Evolutionary conservation across 1,140 invertebrate genomes (phyloP).

Genomic region (Zophobas atratus): DNA sequence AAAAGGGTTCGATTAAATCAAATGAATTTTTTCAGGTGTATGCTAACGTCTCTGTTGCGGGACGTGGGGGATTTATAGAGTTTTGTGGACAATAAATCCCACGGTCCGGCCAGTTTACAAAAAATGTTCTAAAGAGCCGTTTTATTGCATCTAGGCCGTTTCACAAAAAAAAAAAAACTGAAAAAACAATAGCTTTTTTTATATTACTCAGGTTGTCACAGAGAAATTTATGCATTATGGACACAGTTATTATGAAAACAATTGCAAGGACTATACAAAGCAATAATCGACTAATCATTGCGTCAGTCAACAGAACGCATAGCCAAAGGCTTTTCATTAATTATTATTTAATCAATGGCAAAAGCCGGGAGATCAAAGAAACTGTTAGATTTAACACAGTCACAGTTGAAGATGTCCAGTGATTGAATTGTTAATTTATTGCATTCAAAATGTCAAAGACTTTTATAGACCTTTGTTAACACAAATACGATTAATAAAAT

Average conservation of each 20-base stretch:
- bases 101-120: neutral
- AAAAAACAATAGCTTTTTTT: too few relatives aligned
- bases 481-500: too few relatives aligned
- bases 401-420: too few relatives aligned
- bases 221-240: too few relatives aligned
- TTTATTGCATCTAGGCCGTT: neutral
- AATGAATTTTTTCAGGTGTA: conserved; percentile 34
- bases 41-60: conserved; percentile 4
- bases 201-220: too few relatives aligned
- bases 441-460: too few relatives aligned
- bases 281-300: neutral
- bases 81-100: conserved; percentile 20
- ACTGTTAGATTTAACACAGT: neutral
- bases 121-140: neutral
- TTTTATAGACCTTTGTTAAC: too few relatives aligned
- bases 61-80: conserved; percentile 14
- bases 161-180: neutral
- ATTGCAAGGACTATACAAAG: neutral
- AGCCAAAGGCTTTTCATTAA: conserved; percentile 8
- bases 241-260: too few relatives aligned
- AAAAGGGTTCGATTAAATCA: conserved; percentile 28
- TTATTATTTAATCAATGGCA: conserved; percentile 2
- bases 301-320: neutral
- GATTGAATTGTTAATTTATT: conserved; percentile 4
- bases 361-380: neutral